Conservation (phyloP, 92 coral and sea anemone species). For the Bergia puertoricense region DNA sequence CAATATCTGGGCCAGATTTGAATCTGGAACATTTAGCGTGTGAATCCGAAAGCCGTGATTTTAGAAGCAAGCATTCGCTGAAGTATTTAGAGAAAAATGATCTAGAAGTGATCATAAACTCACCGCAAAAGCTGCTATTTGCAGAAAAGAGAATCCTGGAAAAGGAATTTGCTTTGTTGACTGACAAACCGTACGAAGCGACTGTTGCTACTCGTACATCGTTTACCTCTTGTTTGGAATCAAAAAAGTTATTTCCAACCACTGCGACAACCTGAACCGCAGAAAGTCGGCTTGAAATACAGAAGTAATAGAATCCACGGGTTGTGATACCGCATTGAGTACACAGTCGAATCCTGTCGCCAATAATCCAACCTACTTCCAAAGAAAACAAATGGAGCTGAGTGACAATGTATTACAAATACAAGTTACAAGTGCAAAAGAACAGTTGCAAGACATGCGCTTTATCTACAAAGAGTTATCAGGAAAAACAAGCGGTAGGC, state of each 20-base stretch:
- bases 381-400: background rate
- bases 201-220: background rate
- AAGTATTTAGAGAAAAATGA: slow-evolving; percentile 13
- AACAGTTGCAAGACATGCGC: background rate
- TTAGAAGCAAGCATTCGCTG: slow-evolving; percentile 39
- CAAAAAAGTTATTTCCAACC: background rate
- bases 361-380: background rate
- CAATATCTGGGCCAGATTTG: slow-evolving; percentile 42
- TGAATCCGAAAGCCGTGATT: slow-evolving; percentile 51
- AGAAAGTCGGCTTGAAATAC: background rate
- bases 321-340: background rate
- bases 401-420: background rate
- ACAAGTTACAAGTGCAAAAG: background rate
- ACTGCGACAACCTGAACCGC: background rate
- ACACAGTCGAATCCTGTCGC: background rate
- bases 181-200: no score
- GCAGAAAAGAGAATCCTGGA: slow-evolving; percentile 33
- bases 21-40: slow-evolving; percentile 49
- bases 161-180: background rate
- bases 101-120: slow-evolving; percentile 2
- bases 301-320: background rate
- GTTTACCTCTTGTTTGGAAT: background rate
- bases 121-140: slow-evolving; percentile 23
- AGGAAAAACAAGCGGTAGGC: background rate
- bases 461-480: background rate